Evolutionary conservation across 2,888 invertebrate species (phyloP).

Genomic region (Melinaea menophilus): DNA sequence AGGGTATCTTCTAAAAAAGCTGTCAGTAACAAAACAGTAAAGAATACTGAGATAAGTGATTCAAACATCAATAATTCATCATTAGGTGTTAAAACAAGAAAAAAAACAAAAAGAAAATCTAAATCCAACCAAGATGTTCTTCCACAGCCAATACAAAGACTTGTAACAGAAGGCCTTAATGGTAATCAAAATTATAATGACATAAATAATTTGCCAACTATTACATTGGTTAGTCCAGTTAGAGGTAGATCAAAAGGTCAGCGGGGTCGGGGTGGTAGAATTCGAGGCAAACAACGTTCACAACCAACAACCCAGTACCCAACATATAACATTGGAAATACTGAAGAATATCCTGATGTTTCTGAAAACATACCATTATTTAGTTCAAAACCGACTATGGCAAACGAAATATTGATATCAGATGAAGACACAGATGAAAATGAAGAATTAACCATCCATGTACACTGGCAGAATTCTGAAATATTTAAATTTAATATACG

Average conservation of each 20-base stretch:
- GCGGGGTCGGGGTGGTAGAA: slow-evolving; percentile 9
- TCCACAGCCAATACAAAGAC: no score
- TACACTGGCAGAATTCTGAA: slow-evolving; percentile 66
- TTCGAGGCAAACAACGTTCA: neutral
- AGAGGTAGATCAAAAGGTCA: slow-evolving; percentile 22
- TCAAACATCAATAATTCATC: no score
- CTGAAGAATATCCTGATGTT: slow-evolving; percentile 57
- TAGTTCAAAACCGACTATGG: slow-evolving; percentile 29
- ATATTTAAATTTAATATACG: slow-evolving; percentile 59
- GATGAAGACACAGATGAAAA: slow-evolving; percentile 49
- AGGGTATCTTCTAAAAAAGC: no score
- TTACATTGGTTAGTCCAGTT: slow-evolving; percentile 13
- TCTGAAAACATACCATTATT: slow-evolving; percentile 51
- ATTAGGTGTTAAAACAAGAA: no score
- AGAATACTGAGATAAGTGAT: no score
- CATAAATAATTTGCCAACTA: no score
- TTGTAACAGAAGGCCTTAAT: no score
- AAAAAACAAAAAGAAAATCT: no score
- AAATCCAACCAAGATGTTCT: no score
- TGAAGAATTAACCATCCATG: slow-evolving; percentile 67
- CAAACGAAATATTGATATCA: slow-evolving; percentile 36
- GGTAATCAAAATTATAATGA: no score
- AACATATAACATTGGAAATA: slow-evolving; percentile 56
- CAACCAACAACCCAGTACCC: slow-evolving; percentile 31
- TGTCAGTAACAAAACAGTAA: no score